Conservation (phyloP, 2,888 invertebrate genomes). For the Nemapogon koenigi region DNA sequence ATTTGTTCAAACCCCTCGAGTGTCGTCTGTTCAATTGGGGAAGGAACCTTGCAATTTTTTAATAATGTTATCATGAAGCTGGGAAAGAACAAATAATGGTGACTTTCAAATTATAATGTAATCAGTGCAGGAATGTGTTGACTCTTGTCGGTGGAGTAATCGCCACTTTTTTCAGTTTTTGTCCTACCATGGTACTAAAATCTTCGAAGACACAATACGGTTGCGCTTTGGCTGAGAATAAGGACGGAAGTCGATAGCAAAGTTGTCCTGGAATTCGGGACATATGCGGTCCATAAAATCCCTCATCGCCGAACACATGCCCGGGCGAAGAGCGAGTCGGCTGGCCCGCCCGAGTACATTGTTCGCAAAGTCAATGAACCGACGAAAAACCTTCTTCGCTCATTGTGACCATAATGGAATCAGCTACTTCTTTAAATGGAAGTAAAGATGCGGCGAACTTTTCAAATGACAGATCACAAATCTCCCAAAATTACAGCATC, state of each 20-base stretch:
- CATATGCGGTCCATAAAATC: constrained; percentile 42
- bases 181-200: too few species aligned
- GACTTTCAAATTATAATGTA: too few species aligned
- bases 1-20: background rate
- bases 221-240: too few species aligned
- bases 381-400: constrained; percentile 54
- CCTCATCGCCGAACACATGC: constrained; percentile 42
- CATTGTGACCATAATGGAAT: constrained; percentile 61
- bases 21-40: too few species aligned
- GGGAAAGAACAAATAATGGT: too few species aligned
- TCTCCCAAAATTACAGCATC: constrained; percentile 22
- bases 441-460: constrained; percentile 40
- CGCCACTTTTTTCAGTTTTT: too few species aligned
- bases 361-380: constrained; percentile 53
- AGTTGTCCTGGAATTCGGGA: constrained; percentile 23
- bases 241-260: background rate
- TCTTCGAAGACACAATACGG: too few species aligned
- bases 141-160: too few species aligned
- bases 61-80: too few species aligned
- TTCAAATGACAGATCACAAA: constrained; percentile 30
- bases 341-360: constrained; percentile 26
- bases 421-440: constrained; percentile 49
- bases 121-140: too few species aligned
- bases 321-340: constrained; percentile 22
- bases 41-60: background rate